These are phyloP conservation scores for Tichodroma muraria DNA, from an alignment of 2,113 vertebrate species.

Conservation along the genomic window DNA sequence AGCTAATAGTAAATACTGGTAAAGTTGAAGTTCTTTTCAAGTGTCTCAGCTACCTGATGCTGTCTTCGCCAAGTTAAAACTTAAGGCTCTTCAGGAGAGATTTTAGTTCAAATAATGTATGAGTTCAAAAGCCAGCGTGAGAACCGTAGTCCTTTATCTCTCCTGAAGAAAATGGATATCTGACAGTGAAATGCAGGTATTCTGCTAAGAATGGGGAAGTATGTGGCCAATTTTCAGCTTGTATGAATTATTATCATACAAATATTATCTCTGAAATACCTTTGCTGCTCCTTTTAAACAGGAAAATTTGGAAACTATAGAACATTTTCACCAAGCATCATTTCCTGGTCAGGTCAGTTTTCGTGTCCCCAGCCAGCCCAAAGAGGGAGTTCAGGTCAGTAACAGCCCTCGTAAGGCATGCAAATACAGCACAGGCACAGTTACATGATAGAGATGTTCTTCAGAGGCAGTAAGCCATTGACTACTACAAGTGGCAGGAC, in stretches of 20 bases:
- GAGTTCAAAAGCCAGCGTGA: neutral
- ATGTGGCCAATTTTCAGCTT: neutral
- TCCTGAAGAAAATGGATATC: neutral
- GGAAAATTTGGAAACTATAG: neutral
- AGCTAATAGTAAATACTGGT: too few species aligned
- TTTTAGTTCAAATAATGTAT: neutral
- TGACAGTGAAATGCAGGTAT: neutral
- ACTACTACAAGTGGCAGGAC: neutral
- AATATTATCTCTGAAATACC: neutral
- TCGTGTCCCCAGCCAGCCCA: neutral
- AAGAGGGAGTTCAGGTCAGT: neutral
- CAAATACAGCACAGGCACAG: neutral
- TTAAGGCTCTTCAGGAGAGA: neutral
- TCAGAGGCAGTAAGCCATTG: neutral
- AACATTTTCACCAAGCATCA: neutral
- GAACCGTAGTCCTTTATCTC: neutral
- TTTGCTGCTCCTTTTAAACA: neutral
- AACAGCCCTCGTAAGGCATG: rapidly evolving
- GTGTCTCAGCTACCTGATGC: neutral
- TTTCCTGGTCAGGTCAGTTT: neutral
- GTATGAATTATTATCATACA: too few species aligned
- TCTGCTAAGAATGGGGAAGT: neutral
- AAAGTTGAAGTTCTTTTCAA: neutral
- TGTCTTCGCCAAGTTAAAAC: neutral
- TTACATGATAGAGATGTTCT: neutral